Percentiles rank a stretch among this genome's conserved stretches.
These are phyloP conservation scores for Neoarius graeffei DNA, from an alignment of 2,113 vertebrate species.

Conservation along the genomic window DNA sequence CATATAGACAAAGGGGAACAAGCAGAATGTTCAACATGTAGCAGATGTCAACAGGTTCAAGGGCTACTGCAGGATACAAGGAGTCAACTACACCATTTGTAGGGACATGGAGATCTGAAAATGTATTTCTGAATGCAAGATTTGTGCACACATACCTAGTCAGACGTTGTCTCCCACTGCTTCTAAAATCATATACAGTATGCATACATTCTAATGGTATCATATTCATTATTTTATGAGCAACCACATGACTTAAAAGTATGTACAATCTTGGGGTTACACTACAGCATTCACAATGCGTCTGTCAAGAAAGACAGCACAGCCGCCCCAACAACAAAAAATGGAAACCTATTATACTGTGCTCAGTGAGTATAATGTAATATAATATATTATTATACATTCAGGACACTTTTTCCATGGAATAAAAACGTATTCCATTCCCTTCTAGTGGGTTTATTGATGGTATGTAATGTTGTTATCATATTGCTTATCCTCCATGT, in stretches of 20 bases:
- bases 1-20: too few relatives aligned
- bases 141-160: neutral
- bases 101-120: neutral
- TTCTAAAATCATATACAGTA: neutral
- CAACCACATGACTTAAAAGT: neutral
- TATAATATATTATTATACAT: too few relatives aligned
- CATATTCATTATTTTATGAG: neutral
- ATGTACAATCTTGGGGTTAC: neutral
- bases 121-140: neutral
- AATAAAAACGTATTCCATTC: too few relatives aligned
- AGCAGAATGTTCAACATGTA: neutral
- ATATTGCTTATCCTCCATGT: too few relatives aligned
- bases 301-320: neutral
- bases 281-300: neutral
- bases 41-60: neutral
- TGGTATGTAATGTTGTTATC: too few relatives aligned
- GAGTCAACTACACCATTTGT: neutral
- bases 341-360: too few relatives aligned
- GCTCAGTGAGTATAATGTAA: too few relatives aligned
- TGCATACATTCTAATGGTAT: neutral
- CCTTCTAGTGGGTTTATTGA: too few relatives aligned
- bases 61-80: neutral
- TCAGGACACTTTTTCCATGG: too few relatives aligned
- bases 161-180: neutral
- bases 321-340: too few relatives aligned